Conservation (phyloP, 2,888 invertebrate species). For the Carpatolechia fugitivella region DNA sequence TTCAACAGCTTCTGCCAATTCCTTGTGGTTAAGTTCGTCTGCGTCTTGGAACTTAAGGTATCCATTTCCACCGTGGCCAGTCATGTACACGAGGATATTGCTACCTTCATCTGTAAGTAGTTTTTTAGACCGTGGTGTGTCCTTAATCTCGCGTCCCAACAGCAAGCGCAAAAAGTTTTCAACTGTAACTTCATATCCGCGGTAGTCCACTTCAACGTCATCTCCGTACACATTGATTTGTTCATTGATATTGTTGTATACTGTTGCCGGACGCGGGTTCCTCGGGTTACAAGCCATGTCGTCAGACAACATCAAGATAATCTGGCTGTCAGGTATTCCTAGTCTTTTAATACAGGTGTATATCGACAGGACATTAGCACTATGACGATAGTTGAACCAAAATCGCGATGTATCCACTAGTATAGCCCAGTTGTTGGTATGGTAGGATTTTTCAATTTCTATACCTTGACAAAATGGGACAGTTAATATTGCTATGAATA, state of each 20-base stretch:
- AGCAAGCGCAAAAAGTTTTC: constrained; percentile 98
- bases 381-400: constrained; percentile 99
- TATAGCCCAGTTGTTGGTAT: constrained; percentile 99
- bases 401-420: constrained; percentile 98
- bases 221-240: constrained; percentile 99
- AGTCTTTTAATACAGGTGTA: constrained; percentile 98
- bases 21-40: constrained; percentile 98
- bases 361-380: constrained; percentile 98
- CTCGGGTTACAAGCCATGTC: constrained; percentile 99
- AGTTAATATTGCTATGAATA: too few relatives aligned
- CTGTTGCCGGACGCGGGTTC: constrained; percentile 98
- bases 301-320: constrained; percentile 99
- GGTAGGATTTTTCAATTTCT: constrained; percentile 82
- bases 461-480: too few relatives aligned
- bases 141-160: constrained; percentile 94
- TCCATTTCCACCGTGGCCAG: constrained; percentile 98
- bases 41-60: constrained; percentile 99
- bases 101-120: constrained; percentile 97
- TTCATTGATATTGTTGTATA: constrained; percentile 98
- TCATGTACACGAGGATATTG: constrained; percentile 97
- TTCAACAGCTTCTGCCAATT: constrained; percentile 98
- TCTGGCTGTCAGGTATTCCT: constrained; percentile 98
- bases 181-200: constrained; percentile 95
- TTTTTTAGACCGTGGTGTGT: constrained; percentile 96
- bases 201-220: constrained; percentile 99